phyloP scores from a whole-genome alignment of 2,113 vertebrate species.

The Pholis gunnellus region DNA sequence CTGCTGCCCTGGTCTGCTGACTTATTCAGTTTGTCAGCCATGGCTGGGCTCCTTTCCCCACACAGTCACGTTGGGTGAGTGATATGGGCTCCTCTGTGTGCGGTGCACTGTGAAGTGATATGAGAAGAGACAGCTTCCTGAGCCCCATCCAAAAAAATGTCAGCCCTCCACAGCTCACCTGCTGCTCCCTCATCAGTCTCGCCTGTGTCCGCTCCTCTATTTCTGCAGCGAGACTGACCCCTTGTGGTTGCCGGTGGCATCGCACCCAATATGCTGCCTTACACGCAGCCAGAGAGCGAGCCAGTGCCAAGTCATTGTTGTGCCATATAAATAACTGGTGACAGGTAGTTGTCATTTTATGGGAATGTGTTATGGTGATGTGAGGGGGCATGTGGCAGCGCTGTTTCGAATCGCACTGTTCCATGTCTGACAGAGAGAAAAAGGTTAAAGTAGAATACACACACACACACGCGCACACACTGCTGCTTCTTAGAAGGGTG shows the following conservation, averaged over 20 bases:
- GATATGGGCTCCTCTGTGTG: slow-evolving; percentile 60
- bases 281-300: not conserved
- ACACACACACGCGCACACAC: not conserved
- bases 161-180: slow-evolving; percentile 69
- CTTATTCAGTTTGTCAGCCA: slow-evolving; percentile 74
- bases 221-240: slow-evolving; percentile 71
- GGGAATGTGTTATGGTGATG: not conserved
- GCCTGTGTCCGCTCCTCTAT: not conserved
- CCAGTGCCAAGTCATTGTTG: not conserved
- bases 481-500: not conserved
- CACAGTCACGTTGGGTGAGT: slow-evolving; percentile 52
- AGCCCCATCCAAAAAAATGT: slow-evolving; percentile 63
- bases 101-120: slow-evolving; percentile 54
- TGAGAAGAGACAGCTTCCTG: slow-evolving; percentile 76
- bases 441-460: not conserved
- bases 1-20: slow-evolving; percentile 63
- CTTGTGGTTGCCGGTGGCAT: slow-evolving; percentile 54
- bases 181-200: slow-evolving; percentile 17
- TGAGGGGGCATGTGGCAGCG: slow-evolving; percentile 11
- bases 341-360: slow-evolving; percentile 36
- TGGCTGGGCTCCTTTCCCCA: slow-evolving; percentile 38
- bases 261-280: not conserved
- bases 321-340: slow-evolving; percentile 18
- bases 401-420: slow-evolving; percentile 4
- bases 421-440: slow-evolving; percentile 19